phyloP scores from a whole-genome alignment of 2,797 vertebrate species.

The Limnodromus scolopaceus region DNA sequence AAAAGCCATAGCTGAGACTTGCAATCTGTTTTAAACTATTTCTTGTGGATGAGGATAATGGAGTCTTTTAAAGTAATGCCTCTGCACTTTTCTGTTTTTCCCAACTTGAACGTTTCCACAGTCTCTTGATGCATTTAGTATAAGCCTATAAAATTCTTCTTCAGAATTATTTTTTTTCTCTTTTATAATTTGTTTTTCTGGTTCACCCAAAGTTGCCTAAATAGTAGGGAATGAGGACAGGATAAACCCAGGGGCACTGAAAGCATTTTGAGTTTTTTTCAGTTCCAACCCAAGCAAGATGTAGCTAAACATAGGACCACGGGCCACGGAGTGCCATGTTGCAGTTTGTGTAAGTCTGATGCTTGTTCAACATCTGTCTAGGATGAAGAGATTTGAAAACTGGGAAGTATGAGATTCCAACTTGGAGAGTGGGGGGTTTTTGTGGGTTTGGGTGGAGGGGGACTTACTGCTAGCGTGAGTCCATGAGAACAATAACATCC shows the following conservation, averaged over 20 bases:
- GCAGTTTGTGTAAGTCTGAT: not conserved
- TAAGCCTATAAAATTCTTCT: not conserved
- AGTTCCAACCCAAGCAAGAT: not conserved
- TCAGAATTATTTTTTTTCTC: not conserved
- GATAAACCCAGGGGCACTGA: not conserved
- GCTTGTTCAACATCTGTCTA: not conserved
- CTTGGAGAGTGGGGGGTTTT: not conserved
- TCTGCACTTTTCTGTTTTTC: not conserved
- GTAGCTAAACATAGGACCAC: not conserved
- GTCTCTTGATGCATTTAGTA: not conserved
- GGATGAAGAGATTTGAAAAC: not conserved
- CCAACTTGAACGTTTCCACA: not conserved
- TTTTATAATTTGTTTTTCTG: not conserved
- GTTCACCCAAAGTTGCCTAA: not conserved
- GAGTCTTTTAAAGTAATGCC: not conserved
- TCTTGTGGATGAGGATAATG: not conserved
- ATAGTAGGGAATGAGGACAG: not conserved
- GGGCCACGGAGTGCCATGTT: not conserved
- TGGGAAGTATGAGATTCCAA: not conserved
- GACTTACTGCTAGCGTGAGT: constrained; percentile 24
- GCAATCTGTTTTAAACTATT: not conserved
- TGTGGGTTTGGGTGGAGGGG: not conserved
- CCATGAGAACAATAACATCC: constrained; percentile 45
- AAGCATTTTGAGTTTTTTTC: not conserved
- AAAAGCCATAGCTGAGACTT: not conserved